These are phyloP conservation scores for Lagodon rhomboides DNA, from an alignment of 2,797 vertebrate genomes.

Conservation along the genomic window DNA sequence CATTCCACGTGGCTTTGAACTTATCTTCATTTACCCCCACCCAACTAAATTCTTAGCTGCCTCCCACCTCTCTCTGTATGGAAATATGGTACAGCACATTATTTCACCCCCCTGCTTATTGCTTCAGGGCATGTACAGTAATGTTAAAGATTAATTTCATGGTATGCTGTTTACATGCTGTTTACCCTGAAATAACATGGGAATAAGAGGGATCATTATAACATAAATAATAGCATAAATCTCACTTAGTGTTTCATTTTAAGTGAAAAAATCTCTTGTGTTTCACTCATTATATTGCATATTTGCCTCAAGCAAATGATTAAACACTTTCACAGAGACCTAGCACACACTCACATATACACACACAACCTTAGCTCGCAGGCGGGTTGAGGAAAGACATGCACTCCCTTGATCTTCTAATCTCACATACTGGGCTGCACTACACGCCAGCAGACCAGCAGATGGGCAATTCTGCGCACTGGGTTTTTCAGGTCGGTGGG, in stretches of 20 bases:
- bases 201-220: constrained; percentile 39
- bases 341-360: constrained; percentile 10
- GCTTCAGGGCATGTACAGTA: constrained; percentile 56
- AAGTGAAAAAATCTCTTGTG: constrained; percentile 3
- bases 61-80: constrained; percentile 59
- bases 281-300: constrained; percentile 29
- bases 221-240: constrained; percentile 33
- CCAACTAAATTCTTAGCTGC: constrained; percentile 51
- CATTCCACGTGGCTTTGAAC: constrained; percentile 73
- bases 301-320: constrained; percentile 40
- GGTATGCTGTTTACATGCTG: constrained; percentile 53
- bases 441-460: constrained; percentile 42
- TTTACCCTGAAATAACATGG: constrained; percentile 57
- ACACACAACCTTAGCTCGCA: constrained; percentile 18
- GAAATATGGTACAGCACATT: constrained; percentile 61
- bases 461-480: constrained; percentile 48
- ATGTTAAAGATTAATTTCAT: constrained; percentile 66
- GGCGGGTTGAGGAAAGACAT: constrained; percentile 33
- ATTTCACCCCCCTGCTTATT: constrained; percentile 39
- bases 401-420: constrained; percentile 56
- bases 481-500: constrained; percentile 45
- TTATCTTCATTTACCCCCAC: constrained; percentile 46
- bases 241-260: constrained; percentile 29
- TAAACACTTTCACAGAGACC: constrained; percentile 30
- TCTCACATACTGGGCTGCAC: constrained; percentile 48